Percentiles rank a stretch among this genome's conserved stretches.
These are phyloP conservation scores for Siphamia tubifer DNA, from an alignment of 2,113 vertebrate species.

Conservation along the genomic window DNA sequence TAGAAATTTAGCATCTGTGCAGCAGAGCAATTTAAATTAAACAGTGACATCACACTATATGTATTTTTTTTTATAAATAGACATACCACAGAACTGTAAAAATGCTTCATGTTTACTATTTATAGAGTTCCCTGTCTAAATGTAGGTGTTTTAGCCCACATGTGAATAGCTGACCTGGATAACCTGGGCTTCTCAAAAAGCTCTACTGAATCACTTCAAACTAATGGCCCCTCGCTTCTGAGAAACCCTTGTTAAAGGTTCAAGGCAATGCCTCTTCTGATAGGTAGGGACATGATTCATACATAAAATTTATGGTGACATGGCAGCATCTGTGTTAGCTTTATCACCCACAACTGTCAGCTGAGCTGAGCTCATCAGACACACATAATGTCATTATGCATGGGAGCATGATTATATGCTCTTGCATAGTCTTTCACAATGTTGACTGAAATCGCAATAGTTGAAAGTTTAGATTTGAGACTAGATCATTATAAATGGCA, in stretches of 20 bases:
- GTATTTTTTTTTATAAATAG: constrained; percentile 45
- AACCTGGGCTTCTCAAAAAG: constrained; percentile 36
- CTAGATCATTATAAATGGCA: no score
- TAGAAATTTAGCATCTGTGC: neutral
- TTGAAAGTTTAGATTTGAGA: no score
- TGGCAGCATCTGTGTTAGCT: constrained; percentile 59
- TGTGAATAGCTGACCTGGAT: constrained; percentile 57
- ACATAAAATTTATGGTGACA: constrained; percentile 44
- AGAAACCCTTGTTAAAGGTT: constrained; percentile 54
- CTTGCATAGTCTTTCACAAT: no score
- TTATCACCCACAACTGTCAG: neutral
- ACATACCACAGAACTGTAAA: constrained; percentile 46
- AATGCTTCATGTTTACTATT: constrained; percentile 59
- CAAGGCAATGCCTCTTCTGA: constrained; percentile 34
- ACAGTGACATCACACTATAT: constrained; percentile 48
- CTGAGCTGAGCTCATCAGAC: constrained; percentile 5
- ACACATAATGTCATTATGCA: neutral
- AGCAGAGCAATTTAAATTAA: constrained; percentile 13
- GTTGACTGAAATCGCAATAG: no score
- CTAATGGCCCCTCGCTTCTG: constrained; percentile 52
- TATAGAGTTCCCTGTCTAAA: constrained; percentile 34
- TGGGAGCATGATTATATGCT: no score
- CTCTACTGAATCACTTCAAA: constrained; percentile 27
- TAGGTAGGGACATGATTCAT: constrained; percentile 20
- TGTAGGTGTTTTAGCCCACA: constrained; percentile 5